Base-by-base conservation (phyloP, 2,888 invertebrate species). In the Leptopilina syphax region DNA sequence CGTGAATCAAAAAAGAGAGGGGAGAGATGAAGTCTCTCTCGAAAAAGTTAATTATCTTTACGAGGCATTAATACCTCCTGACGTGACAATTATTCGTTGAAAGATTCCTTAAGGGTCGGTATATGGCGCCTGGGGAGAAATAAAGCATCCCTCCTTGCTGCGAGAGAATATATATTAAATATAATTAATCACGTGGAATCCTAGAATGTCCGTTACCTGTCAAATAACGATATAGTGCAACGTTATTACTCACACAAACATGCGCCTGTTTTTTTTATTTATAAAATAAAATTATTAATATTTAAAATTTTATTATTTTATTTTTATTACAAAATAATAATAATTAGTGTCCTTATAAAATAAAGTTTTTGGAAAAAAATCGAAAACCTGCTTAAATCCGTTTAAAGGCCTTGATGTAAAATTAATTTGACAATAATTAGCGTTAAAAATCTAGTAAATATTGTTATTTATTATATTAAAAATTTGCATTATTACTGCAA, bases 141-240 rank as follows among this genome's bases (percentile, higher is more conserved):
- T 57, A 77, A 80, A 76, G 65, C 76, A 65, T 57, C n/a, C 47
- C 54, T 54, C 67, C 18, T 47, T 57, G 67, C 24, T 50, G 41
- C 41, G 34, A 34, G 78, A 78, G 79, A 81, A 82, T 84, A 84
- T 85, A 82, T 83, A 84, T 85, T 77, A 85, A 83, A 83, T 84
- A 83, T 83, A 83, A 83, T 85, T 84, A 85, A 81, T 84, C 79
- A 80, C 79, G 50, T 76, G 77, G 60, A 34, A 34, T 76, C 24
- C 57, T 78, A 65, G 77, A 81, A 54, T 70, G 50, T 27, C 27
- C n/a, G 54, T 34, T 70, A 57, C 27, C 27, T 70, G 54, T 54
- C 50, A 50, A 70, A 70, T 68, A 54, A 70, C 27, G 54, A 50
- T 68, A 68, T 47, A 68, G 18, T 54, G 34, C 70, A 70, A 70